phyloP scores from a whole-genome alignment of 53 echinoderm and acorn worm genomes.

The Temnopleurus reevesii region DNA sequence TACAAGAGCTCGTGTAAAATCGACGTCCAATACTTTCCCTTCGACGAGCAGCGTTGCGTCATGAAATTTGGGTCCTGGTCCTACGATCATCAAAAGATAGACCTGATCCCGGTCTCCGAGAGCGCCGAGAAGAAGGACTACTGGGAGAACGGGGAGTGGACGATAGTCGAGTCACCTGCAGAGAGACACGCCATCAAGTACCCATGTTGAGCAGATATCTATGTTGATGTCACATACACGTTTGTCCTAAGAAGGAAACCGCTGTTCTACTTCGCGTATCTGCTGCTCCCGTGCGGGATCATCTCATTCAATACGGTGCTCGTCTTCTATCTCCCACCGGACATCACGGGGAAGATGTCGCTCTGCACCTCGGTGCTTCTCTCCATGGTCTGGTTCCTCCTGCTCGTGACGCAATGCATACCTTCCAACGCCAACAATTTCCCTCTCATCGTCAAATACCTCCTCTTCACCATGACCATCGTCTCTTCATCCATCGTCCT shows the following conservation, averaged over 20 bases:
- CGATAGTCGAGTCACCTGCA: slow-evolving; percentile 74
- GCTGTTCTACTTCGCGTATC: slow-evolving; percentile 89
- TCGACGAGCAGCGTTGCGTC: slow-evolving; percentile 91
- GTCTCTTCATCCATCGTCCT: slow-evolving; percentile 84
- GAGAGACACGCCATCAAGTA: slow-evolving; percentile 73
- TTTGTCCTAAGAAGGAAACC: slow-evolving; percentile 89
- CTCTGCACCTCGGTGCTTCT: slow-evolving; percentile 93
- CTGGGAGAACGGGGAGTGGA: slow-evolving; percentile 94
- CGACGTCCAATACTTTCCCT: slow-evolving; percentile 93
- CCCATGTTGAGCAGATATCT: slow-evolving; percentile 80
- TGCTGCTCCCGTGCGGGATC: slow-evolving; percentile 87
- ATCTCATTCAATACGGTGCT: slow-evolving; percentile 93
- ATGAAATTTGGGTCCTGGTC: slow-evolving; percentile 98
- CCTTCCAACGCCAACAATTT: slow-evolving; percentile 88
- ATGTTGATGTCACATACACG: slow-evolving; percentile 92
- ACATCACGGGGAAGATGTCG: slow-evolving; percentile 94
- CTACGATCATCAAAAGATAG: slow-evolving; percentile 75
- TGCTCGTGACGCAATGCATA: slow-evolving; percentile 88
- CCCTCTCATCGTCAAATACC: slow-evolving; percentile 94
- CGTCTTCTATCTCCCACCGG: slow-evolving; percentile 94
- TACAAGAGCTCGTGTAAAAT: slow-evolving; percentile 96
- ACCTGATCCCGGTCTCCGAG: slow-evolving; percentile 74
- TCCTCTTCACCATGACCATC: slow-evolving; percentile 86
- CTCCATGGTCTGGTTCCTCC: slow-evolving; percentile 89
- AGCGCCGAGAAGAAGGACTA: slow-evolving; percentile 74